Evolutionary conservation across 2,888 invertebrate species (phyloP), one percentile per base, ranked within the genome.

Genomic region (Cynaeus angustus): DNA sequence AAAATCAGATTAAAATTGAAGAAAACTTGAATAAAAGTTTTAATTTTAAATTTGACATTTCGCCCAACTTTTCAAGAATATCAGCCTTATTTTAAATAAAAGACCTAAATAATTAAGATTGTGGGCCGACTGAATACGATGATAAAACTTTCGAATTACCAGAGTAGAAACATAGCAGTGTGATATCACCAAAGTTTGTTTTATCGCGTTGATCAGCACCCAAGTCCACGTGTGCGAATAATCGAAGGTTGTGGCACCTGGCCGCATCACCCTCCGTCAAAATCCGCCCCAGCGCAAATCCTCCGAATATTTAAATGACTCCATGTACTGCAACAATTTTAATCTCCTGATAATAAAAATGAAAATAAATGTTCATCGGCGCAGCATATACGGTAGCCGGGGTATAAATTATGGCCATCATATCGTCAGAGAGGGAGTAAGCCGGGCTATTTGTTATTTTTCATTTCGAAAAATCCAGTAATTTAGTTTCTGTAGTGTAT

Each of bases 401-500:
- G 74, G 75, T 83, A 85, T 85, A 84, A 85, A 85, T 85, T 84
- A 85, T 84, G 81, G 83, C 83, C 84, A 83, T 85, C 85, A 85
- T 84, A 83, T 83, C 83, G 82, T 83, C 83, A 84, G 83, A 81
- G 83, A 81, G 83, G 82, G 81, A 80, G 83, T 85, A 85, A 85
- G 85, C 85, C 81, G 80, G 84, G 84, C 84, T 85, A 85, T 85
- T 85, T 85, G 85, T 85, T 85, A 85, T 85, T 85, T 85, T 85
- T 85, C 85, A 85, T 85, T 85, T 85, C 84, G 84, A 84, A 84
- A 85, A 85, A 85, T 85, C 85, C 85, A 83, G 85, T 85, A 85
- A 85, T 85, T 85, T 85, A 85, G 85, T 85, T 85, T 85, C 84
- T 84, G 83, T 84, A 84, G 83, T 83, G 83, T 82, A 81, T 81